Conservation (phyloP, 2,888 invertebrate genomes). For the Lamellibrachia satsuma region DNA sequence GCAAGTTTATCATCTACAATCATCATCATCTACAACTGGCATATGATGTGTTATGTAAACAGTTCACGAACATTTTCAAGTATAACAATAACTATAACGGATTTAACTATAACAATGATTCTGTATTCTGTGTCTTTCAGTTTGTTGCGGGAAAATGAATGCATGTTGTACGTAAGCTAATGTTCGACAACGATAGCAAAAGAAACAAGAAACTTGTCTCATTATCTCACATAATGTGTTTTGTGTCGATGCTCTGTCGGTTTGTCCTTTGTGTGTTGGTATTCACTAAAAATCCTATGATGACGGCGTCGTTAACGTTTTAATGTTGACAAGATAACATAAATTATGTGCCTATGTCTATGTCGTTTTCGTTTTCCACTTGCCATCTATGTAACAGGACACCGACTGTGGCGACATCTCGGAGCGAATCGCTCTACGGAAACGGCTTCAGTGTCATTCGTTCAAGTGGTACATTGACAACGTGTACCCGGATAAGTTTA, state of each 20-base stretch:
- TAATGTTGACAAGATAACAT: not conserved
- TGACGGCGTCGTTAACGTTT: not conserved
- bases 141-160: too few relatives aligned
- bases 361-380: not conserved
- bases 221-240: too few relatives aligned
- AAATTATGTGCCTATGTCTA: not conserved
- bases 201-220: too few relatives aligned
- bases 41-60: too few relatives aligned
- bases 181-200: too few relatives aligned
- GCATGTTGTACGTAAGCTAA: too few relatives aligned
- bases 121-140: too few relatives aligned
- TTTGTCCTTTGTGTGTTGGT: not conserved
- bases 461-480: slow-evolving; percentile 92
- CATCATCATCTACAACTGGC: too few relatives aligned
- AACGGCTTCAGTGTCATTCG: slow-evolving; percentile 82
- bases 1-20: too few relatives aligned
- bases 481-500: slow-evolving; percentile 87
- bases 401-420: slow-evolving; percentile 78
- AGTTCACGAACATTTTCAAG: too few relatives aligned
- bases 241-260: not conserved
- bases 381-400: slow-evolving; percentile 13
- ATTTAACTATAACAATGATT: too few relatives aligned
- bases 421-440: slow-evolving; percentile 80
- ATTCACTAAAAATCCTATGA: not conserved
- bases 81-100: too few relatives aligned